phyloP scores from a whole-genome alignment of 2,797 vertebrate genomes.

The Clarias pachynema region DNA sequence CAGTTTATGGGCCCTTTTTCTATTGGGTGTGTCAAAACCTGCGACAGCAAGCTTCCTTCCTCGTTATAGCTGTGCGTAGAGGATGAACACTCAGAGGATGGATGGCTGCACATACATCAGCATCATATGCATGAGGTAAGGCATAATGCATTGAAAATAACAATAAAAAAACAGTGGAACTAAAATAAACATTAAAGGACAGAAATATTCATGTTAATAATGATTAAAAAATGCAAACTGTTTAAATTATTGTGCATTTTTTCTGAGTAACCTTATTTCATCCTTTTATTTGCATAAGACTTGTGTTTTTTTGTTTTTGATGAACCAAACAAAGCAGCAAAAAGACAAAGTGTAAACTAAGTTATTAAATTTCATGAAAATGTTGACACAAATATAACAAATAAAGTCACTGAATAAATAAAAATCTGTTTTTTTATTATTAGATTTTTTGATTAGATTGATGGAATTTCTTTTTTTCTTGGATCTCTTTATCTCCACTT shows the following conservation, averaged over 20 bases:
- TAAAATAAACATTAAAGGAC: neutral
- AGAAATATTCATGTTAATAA: neutral
- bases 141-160: neutral
- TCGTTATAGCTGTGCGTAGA: slow-evolving; percentile 35
- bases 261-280: neutral
- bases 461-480: neutral
- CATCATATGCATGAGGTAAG: slow-evolving; percentile 52
- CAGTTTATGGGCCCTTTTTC: slow-evolving; percentile 35
- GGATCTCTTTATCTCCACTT: neutral
- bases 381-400: neutral
- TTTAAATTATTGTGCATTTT: neutral
- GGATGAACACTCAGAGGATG: slow-evolving; percentile 41
- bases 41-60: slow-evolving; percentile 67
- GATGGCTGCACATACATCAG: slow-evolving; percentile 42
- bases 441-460: neutral
- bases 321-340: neutral
- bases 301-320: neutral
- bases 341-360: neutral
- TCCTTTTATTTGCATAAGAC: neutral
- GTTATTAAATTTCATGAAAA: neutral
- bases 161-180: neutral
- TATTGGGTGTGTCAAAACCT: slow-evolving; percentile 53
- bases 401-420: neutral
- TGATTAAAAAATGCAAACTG: neutral
- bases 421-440: neutral